Conservation (phyloP, 2,113 vertebrate species). For the Phylloscopus whistleri region DNA sequence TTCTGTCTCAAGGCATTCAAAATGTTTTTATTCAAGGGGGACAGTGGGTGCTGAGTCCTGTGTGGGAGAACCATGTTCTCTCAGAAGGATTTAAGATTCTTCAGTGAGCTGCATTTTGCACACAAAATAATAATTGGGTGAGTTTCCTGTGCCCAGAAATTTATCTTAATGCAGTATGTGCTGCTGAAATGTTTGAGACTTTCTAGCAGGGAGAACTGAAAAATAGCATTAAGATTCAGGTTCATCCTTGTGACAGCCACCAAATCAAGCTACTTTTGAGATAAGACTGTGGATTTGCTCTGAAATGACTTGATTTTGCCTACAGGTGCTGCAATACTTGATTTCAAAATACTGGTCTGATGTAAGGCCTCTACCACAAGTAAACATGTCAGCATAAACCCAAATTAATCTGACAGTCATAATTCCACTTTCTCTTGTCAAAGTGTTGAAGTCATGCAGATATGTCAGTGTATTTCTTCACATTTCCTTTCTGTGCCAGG, state of each 20-base stretch:
- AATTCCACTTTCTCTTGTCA: not conserved
- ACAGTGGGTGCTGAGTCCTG: accelerated
- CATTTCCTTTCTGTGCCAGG: not conserved
- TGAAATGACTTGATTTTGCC: not conserved
- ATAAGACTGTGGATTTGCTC: not conserved
- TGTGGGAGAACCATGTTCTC: not conserved
- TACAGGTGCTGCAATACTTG: not conserved
- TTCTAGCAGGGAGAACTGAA: not conserved
- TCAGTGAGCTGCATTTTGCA: not conserved
- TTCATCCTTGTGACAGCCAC: not conserved
- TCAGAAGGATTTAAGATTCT: not conserved
- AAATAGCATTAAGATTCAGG: not conserved
- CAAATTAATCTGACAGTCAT: not conserved
- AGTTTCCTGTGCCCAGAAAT: not conserved
- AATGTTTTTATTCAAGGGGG: not conserved
- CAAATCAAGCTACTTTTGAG: not conserved
- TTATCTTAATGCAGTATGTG: not conserved
- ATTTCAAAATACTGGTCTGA: not conserved
- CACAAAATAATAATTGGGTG: not conserved
- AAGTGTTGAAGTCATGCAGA: not conserved
- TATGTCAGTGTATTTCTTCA: not conserved
- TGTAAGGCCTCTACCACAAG: not conserved
- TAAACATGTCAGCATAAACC: not conserved
- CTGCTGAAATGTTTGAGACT: not conserved
- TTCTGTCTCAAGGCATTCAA: not conserved